Conservation (phyloP, 2,113 vertebrate genomes). For the Protomyctophum bolini region DNA sequence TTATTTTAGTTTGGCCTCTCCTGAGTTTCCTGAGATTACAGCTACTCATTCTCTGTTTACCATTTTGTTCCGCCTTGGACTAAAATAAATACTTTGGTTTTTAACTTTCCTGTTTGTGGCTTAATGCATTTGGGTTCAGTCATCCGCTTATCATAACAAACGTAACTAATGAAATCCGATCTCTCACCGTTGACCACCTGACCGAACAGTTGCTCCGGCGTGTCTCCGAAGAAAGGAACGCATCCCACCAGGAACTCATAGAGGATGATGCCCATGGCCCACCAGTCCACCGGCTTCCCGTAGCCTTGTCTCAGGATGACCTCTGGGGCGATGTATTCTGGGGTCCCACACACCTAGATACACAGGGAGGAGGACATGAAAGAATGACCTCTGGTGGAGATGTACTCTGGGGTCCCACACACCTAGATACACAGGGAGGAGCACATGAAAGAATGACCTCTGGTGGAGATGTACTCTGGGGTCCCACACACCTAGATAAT, state of each 20-base stretch:
- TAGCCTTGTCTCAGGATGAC: slow-evolving; percentile 95
- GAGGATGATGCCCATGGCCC: slow-evolving; percentile 94
- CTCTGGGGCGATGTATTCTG: slow-evolving; percentile 94
- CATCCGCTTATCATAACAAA: too few relatives aligned
- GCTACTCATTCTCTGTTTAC: too few relatives aligned
- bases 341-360: slow-evolving; percentile 95
- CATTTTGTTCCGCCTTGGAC: too few relatives aligned
- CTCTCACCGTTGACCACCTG: slow-evolving; percentile 93
- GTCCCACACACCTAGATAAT: slow-evolving; percentile 84
- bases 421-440: too few relatives aligned
- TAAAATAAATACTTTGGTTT: too few relatives aligned
- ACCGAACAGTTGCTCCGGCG: slow-evolving; percentile 93
- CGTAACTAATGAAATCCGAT: background rate
- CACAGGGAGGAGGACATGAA: background rate
- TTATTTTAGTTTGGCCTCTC: too few relatives aligned
- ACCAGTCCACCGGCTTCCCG: slow-evolving; percentile 96
- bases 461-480: slow-evolving; percentile 93
- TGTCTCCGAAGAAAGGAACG: slow-evolving; percentile 96
- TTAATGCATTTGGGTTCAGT: too few relatives aligned
- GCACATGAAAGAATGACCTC: slow-evolving; percentile 85
- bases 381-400: too few relatives aligned
- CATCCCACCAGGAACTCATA: slow-evolving; percentile 96
- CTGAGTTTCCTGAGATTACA: too few relatives aligned
- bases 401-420: too few relatives aligned
- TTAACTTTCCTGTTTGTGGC: too few relatives aligned